Conservation (phyloP, 2,113 vertebrate species). For the Garra rufa region DNA sequence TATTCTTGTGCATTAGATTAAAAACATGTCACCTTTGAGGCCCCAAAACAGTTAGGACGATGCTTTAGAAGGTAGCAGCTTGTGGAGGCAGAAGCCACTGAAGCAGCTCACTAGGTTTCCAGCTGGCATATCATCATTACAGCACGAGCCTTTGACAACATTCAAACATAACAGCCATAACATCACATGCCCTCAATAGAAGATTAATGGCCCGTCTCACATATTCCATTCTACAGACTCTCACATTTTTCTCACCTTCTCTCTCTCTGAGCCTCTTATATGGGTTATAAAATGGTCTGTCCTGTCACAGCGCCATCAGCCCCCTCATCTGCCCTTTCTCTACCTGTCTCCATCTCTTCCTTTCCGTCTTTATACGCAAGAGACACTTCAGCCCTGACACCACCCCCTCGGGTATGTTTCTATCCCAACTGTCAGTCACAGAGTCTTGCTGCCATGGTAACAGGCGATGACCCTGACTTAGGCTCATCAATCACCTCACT, state of each 20-base stretch:
- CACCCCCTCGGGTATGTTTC: conserved; percentile 45
- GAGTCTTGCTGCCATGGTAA: conserved; percentile 30
- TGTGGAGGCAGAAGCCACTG: not conserved
- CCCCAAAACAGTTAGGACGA: not conserved
- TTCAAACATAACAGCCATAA: not conserved
- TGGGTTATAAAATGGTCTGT: not conserved
- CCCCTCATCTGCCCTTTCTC: conserved; percentile 27
- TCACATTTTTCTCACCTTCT: not conserved
- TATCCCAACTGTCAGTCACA: conserved; percentile 48
- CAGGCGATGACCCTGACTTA: conserved; percentile 24
- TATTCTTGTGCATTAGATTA: too few species aligned
- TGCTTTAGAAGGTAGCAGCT: not conserved
- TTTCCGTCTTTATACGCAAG: not conserved
- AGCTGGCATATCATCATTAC: conserved; percentile 10
- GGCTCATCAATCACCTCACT: conserved; percentile 65
- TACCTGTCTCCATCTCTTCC: conserved; percentile 25
- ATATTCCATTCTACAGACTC: not conserved
- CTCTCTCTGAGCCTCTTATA: not conserved
- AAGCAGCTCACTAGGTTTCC: not conserved
- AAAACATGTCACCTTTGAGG: not conserved
- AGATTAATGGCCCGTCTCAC: conserved; percentile 7
- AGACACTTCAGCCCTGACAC: conserved; percentile 26
- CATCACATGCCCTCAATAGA: conserved; percentile 2
- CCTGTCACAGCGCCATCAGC: not conserved
- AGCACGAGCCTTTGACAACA: not conserved